phyloP scores from a whole-genome alignment of 2,797 vertebrate species.

The Spheniscus humboldti region DNA sequence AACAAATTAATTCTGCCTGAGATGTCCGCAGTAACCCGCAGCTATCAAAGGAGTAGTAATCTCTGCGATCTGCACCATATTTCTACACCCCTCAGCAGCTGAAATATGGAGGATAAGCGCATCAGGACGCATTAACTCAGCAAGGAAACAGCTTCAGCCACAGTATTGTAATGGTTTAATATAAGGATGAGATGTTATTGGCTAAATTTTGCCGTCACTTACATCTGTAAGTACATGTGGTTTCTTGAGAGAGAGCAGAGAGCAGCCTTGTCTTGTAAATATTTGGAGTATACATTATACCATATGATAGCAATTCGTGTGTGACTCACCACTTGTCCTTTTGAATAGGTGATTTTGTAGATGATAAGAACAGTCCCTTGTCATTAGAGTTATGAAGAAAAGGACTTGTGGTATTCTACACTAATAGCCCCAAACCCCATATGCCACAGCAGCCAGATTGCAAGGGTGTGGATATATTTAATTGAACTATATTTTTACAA shows the following conservation, averaged over 20 bases:
- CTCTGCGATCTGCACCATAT: background rate
- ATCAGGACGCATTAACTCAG: background rate
- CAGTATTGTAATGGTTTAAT: background rate
- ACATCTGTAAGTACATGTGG: background rate
- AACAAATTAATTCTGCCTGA: background rate
- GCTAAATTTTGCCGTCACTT: background rate
- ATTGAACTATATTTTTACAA: background rate
- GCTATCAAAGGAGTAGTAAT: background rate
- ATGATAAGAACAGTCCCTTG: background rate
- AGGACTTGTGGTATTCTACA: background rate
- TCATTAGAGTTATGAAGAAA: background rate
- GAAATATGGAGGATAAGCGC: background rate
- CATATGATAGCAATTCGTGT: background rate
- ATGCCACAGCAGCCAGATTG: background rate
- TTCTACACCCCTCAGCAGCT: background rate
- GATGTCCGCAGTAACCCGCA: background rate
- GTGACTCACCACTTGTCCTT: background rate
- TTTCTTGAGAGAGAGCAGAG: slow-evolving; percentile 34
- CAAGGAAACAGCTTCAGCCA: slow-evolving; percentile 9
- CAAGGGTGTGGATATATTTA: background rate
- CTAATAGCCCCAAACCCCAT: background rate
- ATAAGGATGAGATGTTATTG: background rate
- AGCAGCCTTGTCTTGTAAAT: background rate
- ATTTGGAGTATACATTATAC: background rate
- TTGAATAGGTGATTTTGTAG: background rate